Evolutionary conservation across 2,888 invertebrate species (phyloP).

Genomic region (Drosophila bunnanda): DNA sequence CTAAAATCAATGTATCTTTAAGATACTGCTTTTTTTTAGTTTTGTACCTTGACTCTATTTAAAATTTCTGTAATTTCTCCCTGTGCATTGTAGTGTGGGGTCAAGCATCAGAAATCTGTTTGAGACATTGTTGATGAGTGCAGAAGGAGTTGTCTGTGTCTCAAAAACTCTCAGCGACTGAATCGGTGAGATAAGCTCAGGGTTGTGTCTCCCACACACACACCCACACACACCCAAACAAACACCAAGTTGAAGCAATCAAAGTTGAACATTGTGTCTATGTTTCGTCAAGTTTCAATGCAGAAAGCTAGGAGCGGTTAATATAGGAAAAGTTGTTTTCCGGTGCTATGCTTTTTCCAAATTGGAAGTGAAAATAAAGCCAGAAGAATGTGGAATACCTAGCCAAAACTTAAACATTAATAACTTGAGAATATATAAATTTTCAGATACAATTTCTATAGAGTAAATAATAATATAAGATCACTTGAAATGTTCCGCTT

Average conservation of each 20-base stretch:
- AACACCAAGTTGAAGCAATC: conserved; percentile 60
- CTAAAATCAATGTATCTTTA: not conserved
- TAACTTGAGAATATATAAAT: no score
- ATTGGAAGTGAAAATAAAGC: not conserved
- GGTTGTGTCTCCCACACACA: conserved; percentile 44
- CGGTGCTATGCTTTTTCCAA: conserved; percentile 1
- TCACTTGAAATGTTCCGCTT: rapidly evolving
- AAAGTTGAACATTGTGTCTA: conserved; percentile 57
- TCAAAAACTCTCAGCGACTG: conserved; percentile 58
- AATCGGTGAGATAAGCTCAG: conserved; percentile 59
- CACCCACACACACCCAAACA: not conserved
- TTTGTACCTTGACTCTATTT: not conserved
- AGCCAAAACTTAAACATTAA: not conserved
- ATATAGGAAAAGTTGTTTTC: conserved; percentile 2
- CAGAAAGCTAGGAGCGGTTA: conserved; percentile 1
- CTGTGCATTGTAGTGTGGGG: conserved; percentile 11
- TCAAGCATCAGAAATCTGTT: conserved; percentile 71
- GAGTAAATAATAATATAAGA: not conserved
- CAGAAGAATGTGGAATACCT: not conserved
- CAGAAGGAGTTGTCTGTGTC: conserved; percentile 48
- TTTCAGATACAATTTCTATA: no score
- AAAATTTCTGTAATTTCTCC: not conserved
- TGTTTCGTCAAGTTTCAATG: conserved; percentile 21
- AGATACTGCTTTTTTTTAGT: not conserved
- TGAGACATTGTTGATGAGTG: conserved; percentile 64